Conservation (phyloP, 2,888 invertebrate genomes). For the Polymixis flavicincta region DNA sequence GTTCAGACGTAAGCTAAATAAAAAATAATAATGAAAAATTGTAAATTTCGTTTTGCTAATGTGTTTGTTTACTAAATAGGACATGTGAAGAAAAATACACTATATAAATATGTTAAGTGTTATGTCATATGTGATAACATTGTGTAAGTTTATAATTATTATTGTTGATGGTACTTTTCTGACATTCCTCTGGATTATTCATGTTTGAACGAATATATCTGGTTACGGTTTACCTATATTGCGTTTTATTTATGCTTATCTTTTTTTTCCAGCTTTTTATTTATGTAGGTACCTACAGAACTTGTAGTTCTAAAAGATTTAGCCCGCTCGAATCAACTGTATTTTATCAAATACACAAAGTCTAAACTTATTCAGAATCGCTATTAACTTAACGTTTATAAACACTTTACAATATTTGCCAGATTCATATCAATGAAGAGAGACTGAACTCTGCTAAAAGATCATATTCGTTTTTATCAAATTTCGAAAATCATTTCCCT, state of each 20-base stretch:
- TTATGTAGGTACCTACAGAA: neutral
- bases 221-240: slow-evolving; percentile 75
- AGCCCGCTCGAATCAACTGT: neutral
- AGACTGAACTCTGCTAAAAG: neutral
- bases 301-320: no score
- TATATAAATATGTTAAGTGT: slow-evolving; percentile 66
- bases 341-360: neutral
- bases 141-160: slow-evolving; percentile 63
- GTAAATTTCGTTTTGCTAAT: neutral
- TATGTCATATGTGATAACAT: slow-evolving; percentile 71
- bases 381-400: neutral
- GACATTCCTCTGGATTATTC: slow-evolving; percentile 86
- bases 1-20: neutral
- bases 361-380: neutral
- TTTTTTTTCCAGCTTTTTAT: neutral
- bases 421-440: neutral
- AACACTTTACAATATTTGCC: neutral
- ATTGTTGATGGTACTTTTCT: slow-evolving; percentile 74
- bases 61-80: slow-evolving; percentile 21
- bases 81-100: neutral
- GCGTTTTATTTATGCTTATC: slow-evolving; percentile 59
- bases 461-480: neutral
- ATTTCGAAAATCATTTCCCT: neutral
- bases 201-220: slow-evolving; percentile 82
- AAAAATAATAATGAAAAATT: no score